Percentiles rank a stretch among this genome's conserved stretches.
phyloP scores from a whole-genome alignment of 2,113 vertebrate genomes.

The Xenotilapia longispinis region DNA sequence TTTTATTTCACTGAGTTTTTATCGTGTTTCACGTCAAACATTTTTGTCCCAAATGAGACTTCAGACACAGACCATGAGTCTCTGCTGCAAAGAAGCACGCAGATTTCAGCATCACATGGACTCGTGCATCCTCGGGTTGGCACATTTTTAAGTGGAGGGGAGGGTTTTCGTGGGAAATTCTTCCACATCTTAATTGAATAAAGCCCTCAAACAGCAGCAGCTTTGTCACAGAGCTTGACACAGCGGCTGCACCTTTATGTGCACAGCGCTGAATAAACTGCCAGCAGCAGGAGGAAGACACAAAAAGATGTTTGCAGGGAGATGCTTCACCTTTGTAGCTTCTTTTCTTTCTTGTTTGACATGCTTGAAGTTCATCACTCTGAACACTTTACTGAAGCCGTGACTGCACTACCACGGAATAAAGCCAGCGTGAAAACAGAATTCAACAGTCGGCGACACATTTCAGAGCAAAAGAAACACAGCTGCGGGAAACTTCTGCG shows the following conservation, averaged over 20 bases:
- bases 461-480: neutral
- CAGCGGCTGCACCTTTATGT: neutral
- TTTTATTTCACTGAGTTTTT: neutral
- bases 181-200: neutral
- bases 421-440: neutral
- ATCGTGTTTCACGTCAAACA: neutral
- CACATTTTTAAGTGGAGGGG: neutral
- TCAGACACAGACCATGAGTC: neutral
- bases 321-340: neutral
- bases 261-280: neutral
- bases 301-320: neutral
- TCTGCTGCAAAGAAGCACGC: neutral
- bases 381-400: neutral
- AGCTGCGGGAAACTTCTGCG: neutral
- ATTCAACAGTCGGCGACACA: neutral
- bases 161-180: neutral
- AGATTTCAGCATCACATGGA: neutral
- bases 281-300: neutral
- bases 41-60: neutral
- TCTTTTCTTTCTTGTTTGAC: neutral
- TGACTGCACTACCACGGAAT: neutral
- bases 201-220: neutral
- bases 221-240: neutral
- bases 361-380: neutral
- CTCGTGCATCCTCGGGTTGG: rapidly evolving